Evolutionary conservation across 2,797 vertebrate genomes (phyloP).

Genomic region (Karalla daura): DNA sequence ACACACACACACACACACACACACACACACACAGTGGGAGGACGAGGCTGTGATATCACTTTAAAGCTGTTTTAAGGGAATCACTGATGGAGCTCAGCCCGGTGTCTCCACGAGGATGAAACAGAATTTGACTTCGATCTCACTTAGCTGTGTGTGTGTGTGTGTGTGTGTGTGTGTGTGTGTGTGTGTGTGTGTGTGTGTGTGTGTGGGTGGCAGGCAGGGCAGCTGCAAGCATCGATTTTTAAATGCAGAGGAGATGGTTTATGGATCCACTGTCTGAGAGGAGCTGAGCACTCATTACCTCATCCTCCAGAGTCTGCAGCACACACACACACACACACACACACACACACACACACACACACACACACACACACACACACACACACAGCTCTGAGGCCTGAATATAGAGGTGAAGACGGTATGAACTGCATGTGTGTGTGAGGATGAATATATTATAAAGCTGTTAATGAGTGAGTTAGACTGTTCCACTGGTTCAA

Average conservation of each 20-base stretch:
- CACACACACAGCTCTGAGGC: conserved; percentile 1
- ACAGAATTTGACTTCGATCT: too few species aligned
- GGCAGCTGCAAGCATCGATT: conserved; percentile 78
- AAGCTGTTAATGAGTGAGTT: conserved; percentile 60
- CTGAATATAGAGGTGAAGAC: conserved; percentile 27
- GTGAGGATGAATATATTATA: conserved; percentile 62
- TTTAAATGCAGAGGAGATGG: conserved; percentile 85
- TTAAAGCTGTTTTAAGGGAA: too few species aligned
- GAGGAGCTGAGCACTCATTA: conserved; percentile 76
- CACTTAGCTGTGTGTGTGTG: conserved; percentile 16
- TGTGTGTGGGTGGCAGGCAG: conserved; percentile 16
- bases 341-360: conserved; percentile 7
- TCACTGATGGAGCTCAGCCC: too few species aligned
- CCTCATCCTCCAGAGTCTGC: conserved; percentile 58
- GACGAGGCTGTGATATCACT: too few species aligned
- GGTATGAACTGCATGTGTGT: neutral
- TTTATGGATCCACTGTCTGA: conserved; percentile 72
- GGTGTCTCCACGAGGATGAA: too few species aligned
- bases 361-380: conserved; percentile 2
- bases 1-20: too few species aligned
- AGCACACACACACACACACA: conserved; percentile 10
- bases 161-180: conserved; percentile 11
- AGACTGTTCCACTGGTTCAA: conserved; percentile 39
- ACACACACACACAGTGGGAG: too few species aligned
- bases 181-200: conserved; percentile 29